Conservation (phyloP, 53 echinoderm and acorn worm genomes). For the Echinometra lucunter region DNA sequence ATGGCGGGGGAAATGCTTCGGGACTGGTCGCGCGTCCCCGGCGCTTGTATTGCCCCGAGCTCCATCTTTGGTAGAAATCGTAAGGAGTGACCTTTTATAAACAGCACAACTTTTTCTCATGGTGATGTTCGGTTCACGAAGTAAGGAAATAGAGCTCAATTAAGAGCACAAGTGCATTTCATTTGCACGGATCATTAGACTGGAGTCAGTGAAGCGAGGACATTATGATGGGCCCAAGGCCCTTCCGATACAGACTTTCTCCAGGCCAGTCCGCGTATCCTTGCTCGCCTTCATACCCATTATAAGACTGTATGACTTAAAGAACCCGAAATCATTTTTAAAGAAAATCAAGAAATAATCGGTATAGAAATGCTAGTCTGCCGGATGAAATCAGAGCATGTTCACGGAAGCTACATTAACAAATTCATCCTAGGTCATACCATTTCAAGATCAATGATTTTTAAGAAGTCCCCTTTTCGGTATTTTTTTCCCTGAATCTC, state of each 20-base stretch:
- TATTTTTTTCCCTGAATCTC: too few species aligned
- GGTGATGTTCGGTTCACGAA: conserved; percentile 15
- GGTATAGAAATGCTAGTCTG: neutral
- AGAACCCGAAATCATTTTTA: neutral
- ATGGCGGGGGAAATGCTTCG: neutral
- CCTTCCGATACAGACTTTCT: conserved; percentile 11
- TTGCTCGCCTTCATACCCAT: neutral
- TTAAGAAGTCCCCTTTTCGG: neutral
- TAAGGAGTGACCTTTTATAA: conserved; percentile 35
- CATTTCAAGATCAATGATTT: neutral
- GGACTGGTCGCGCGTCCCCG: neutral
- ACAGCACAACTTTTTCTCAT: conserved; percentile 18
- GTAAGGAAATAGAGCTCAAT: conserved; percentile 34
- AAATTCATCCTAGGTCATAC: neutral
- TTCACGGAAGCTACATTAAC: neutral
- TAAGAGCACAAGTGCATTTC: conserved; percentile 34
- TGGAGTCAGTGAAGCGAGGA: neutral
- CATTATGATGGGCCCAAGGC: neutral
- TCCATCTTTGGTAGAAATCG: neutral
- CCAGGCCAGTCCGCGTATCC: neutral
- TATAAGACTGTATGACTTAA: neutral
- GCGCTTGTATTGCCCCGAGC: conserved; percentile 33
- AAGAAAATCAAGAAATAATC: neutral
- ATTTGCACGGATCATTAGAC: conserved; percentile 38
- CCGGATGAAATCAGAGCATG: neutral